These are phyloP conservation scores for Incurvaria masculella DNA, from an alignment of 2,888 invertebrate species.

Conservation along the genomic window DNA sequence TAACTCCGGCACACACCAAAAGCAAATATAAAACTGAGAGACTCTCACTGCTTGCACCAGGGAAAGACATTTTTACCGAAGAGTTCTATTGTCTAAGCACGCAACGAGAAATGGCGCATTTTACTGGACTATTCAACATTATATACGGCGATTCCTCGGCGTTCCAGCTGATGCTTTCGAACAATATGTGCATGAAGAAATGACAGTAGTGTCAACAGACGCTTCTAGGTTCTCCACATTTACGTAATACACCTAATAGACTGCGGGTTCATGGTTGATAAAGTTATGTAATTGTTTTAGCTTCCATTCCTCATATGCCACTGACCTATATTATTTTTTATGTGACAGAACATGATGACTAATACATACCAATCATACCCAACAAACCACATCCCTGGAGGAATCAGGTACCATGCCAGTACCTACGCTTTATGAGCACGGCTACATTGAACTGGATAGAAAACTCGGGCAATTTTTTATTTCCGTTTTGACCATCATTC, in stretches of 20 bases:
- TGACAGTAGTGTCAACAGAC: not conserved
- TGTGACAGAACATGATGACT: no score
- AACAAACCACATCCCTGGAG: no score
- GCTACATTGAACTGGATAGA: no score
- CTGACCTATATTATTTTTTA: no score
- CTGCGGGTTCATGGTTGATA: not conserved
- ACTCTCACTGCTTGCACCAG: conserved; percentile 18
- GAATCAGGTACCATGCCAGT: no score
- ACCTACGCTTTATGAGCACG: no score
- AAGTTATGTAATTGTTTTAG: no score
- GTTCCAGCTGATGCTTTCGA: not conserved
- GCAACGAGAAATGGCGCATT: not conserved
- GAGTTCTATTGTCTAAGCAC: no score
- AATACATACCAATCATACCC: no score
- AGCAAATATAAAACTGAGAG: conserved; percentile 17
- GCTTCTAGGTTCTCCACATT: not conserved
- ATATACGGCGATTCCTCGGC: not conserved
- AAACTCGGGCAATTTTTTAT: no score
- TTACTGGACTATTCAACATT: not conserved
- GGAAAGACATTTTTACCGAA: not conserved
- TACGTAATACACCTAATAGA: not conserved
- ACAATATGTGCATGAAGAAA: not conserved
- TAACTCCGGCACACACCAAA: conserved; percentile 18
- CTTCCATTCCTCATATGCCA: no score
- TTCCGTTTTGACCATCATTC: no score